Evolutionary conservation across 2,797 vertebrate genomes (phyloP), one percentile per base, ranked within the genome.

Genomic region (Syngnathus rostellatus): DNA sequence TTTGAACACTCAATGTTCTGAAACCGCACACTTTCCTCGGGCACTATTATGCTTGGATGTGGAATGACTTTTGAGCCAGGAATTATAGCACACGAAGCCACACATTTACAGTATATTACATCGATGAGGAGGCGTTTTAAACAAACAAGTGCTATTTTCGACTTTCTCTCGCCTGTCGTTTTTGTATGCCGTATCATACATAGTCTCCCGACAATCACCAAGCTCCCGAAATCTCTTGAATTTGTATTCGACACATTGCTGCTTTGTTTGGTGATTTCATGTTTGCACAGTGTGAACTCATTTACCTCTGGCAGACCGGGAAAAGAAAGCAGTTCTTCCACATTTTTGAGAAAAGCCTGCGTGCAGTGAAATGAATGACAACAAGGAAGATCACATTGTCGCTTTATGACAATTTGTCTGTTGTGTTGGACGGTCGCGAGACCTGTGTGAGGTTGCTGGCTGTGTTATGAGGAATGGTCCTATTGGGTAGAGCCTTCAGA

Each of bases 401-500:
- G 43, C 21, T 41, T 60, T 69, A 75, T 60, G 68, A 67, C 68
- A 77, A 69, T 69, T 75, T 75, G 68, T 10, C 12, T 54, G 23
- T 51, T 76, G 58, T 75, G 50, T 50, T 63, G 77, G 75, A 77
- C 72, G 57, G 19, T 61, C 73, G 58, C 2, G 40, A 68, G 83
- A 99, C 97, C 94, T 94, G 86, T 0, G 94, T 92, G 69, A 99
- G 88, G 81, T 93, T 95, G 77, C 82, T 83, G 5, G 94, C 95
- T 0, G 88, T 92, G 38, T 88, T 81, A 62, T 85, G 75, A 0
- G 90, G 79, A 70, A 97, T 81, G 58, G 92, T 85, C 45, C 82
- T 72, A 21, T 90, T 88, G 70, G 93, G 90, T 70, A 94, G 40
- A 0, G 83, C 88, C 57, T 90, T 90, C 62, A 95, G 83, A 70